Percentiles rank a stretch among this genome's conserved stretches.
These are phyloP conservation scores for Platichthys stellatus DNA, from an alignment of 2,113 vertebrate genomes.

Conservation along the genomic window DNA sequence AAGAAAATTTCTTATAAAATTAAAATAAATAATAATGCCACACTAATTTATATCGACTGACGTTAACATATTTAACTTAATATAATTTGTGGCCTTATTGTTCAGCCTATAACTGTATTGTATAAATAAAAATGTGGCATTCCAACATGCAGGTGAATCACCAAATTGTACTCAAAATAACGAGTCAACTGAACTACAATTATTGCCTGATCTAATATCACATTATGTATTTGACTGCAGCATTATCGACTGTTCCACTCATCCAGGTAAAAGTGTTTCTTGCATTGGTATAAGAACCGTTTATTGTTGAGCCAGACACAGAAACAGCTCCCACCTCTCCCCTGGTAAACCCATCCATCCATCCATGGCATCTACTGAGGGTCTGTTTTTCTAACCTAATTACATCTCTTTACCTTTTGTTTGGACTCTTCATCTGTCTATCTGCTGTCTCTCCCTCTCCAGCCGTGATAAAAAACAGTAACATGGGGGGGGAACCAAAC, in stretches of 20 bases:
- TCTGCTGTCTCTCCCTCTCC: constrained; percentile 70
- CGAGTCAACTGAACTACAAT: not conserved
- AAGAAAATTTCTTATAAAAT: not conserved
- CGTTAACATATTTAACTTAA: no score
- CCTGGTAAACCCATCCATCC: constrained; percentile 51
- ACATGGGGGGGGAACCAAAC: constrained; percentile 90
- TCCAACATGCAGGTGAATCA: not conserved
- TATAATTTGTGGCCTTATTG: no score
- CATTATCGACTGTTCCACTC: not conserved
- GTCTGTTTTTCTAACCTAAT: constrained; percentile 69
- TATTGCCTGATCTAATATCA: not conserved
- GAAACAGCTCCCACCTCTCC: constrained; percentile 26
- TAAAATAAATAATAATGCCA: not conserved
- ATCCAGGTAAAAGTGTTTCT: not conserved
- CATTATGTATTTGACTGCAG: not conserved
- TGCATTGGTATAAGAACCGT: not conserved
- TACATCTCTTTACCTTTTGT: constrained; percentile 67
- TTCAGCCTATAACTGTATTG: no score
- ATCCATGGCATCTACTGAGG: constrained; percentile 49
- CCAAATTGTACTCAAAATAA: not conserved
- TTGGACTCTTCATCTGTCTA: constrained; percentile 64
- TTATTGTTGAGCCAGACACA: constrained; percentile 18
- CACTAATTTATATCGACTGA: no score
- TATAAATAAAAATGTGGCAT: no score
- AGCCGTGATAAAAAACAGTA: constrained; percentile 95